These are phyloP conservation scores for Zhuqinia jingwanae DNA, from an alignment of 2,888 invertebrate genomes.

Conservation along the genomic window DNA sequence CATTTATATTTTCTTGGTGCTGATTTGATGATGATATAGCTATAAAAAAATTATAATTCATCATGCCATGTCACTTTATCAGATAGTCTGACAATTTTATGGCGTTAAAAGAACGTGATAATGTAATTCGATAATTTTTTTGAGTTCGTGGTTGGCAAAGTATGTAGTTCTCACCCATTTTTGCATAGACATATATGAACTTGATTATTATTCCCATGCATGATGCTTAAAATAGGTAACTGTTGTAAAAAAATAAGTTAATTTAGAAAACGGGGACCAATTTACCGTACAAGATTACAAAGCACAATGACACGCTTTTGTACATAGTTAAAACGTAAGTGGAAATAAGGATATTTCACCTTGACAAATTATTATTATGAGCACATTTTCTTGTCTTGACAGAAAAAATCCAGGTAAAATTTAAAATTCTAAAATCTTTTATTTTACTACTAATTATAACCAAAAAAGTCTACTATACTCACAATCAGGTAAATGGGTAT, in stretches of 20 bases:
- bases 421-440: background rate
- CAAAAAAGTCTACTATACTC: no score
- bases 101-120: conserved; percentile 24
- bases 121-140: conserved; percentile 26
- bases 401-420: conserved; percentile 15
- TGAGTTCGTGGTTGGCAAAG: conserved; percentile 11
- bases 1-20: background rate
- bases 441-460: no score
- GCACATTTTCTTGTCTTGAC: background rate
- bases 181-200: no score
- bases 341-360: background rate
- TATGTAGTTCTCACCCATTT: no score
- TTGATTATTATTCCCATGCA: no score
- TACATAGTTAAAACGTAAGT: background rate
- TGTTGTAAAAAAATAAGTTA: no score
- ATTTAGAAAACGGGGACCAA: background rate
- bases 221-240: no score
- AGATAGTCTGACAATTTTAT: background rate
- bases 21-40: background rate
- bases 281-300: background rate
- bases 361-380: background rate
- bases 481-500: conserved; percentile 13
- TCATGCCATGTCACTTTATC: background rate
- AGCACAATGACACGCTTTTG: background rate
- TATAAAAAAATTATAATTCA: background rate